Evolutionary conservation across 1,140 invertebrate species (phyloP).

Genomic region (Bombyx mandarina): DNA sequence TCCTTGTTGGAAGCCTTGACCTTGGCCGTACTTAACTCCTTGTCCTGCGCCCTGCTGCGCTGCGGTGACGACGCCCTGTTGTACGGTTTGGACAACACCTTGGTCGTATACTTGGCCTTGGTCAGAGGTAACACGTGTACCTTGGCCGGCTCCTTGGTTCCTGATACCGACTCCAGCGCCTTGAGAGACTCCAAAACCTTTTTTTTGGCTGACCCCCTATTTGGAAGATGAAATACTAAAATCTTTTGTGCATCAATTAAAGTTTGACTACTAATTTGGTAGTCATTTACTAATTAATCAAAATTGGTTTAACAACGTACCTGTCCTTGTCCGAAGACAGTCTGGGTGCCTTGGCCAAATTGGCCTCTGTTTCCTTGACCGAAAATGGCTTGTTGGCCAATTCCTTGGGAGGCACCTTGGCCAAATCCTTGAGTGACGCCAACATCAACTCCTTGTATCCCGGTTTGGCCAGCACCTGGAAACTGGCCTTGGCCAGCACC

Average conservation of each 20-base stretch:
- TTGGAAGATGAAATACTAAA: no score
- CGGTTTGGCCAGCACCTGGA: conserved; percentile 3
- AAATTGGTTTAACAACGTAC: no score
- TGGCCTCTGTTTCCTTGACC: conserved; percentile 7
- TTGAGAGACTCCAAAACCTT: conserved; percentile 7
- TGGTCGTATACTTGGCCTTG: conserved; percentile 9
- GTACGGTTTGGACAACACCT: conserved; percentile 5
- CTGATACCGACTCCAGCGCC: conserved; percentile 4
- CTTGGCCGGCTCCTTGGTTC: background rate
- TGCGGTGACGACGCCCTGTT: background rate
- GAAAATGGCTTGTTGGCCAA: conserved; percentile 1
- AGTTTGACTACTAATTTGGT: no score
- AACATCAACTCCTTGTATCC: background rate
- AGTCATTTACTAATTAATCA: background rate
- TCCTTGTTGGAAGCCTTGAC: conserved; percentile 12
- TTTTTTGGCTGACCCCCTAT: conserved; percentile 9
- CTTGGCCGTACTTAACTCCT: background rate
- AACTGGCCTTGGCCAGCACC: background rate
- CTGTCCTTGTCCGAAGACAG: conserved; percentile 4
- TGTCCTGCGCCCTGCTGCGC: background rate
- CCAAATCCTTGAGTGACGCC: conserved; percentile 12
- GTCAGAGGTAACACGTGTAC: no score
- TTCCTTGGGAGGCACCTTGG: conserved; percentile 9
- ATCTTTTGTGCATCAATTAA: no score
- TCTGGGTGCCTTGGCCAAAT: conserved; percentile 5